Conservation (phyloP, 1,140 invertebrate genomes). For the Drosophila ficusphila region DNA sequence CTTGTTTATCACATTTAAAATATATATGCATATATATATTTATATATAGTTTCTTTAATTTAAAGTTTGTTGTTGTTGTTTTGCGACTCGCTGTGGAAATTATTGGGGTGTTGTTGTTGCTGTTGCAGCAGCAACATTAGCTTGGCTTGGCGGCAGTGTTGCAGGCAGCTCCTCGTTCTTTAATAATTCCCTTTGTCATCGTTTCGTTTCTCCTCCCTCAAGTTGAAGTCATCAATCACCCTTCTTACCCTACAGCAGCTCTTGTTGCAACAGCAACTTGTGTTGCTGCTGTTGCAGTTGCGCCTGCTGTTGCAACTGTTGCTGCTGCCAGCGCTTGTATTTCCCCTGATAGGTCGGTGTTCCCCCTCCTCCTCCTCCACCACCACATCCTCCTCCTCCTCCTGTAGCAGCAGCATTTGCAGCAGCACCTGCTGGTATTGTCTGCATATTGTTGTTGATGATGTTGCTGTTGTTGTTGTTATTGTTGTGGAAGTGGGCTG, state of each 20-base stretch:
- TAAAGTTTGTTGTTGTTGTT: slow-evolving; percentile 44
- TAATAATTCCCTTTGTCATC: slow-evolving; percentile 16
- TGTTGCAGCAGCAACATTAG: slow-evolving; percentile 24
- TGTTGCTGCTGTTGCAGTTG: slow-evolving; percentile 72
- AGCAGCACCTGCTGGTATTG: slow-evolving; percentile 2
- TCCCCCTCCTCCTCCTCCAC: slow-evolving; percentile 3
- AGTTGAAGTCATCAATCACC: neutral
- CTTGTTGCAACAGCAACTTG: slow-evolving; percentile 68
- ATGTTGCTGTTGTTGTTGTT: slow-evolving; percentile 29
- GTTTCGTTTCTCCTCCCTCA: neutral
- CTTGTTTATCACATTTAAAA: slow-evolving; percentile 80
- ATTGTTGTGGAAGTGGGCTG: slow-evolving; percentile 20
- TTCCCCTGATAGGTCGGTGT: slow-evolving; percentile 64
- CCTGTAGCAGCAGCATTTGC: slow-evolving; percentile 14
- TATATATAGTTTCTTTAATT: slow-evolving; percentile 58
- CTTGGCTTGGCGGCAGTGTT: slow-evolving; percentile 38
- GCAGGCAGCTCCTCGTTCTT: slow-evolving; percentile 22
- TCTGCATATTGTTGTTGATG: slow-evolving; percentile 8
- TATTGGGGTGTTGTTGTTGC: slow-evolving; percentile 37
- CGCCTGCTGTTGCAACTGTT: slow-evolving; percentile 68
- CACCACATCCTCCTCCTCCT: neutral
- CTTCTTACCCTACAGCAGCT: slow-evolving; percentile 54
- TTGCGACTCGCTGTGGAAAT: slow-evolving; percentile 65
- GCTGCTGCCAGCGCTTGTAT: slow-evolving; percentile 75
- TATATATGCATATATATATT: slow-evolving; percentile 44